These are phyloP conservation scores for Morus bassanus DNA, from an alignment of 2,797 vertebrate genomes.

Conservation along the genomic window DNA sequence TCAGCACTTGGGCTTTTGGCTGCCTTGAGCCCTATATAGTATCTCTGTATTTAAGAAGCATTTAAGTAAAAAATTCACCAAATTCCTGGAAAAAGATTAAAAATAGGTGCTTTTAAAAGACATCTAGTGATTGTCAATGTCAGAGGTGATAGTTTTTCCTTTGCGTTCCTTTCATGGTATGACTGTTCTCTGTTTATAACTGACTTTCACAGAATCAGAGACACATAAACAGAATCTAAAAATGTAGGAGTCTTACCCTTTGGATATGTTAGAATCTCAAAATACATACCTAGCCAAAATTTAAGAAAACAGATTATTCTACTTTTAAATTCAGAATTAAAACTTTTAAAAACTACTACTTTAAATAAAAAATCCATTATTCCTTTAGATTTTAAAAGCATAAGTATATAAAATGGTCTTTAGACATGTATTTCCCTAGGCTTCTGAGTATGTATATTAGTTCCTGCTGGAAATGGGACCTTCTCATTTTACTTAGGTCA, in stretches of 20 bases:
- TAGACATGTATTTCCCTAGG: not conserved
- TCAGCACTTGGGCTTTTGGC: not conserved
- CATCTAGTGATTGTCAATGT: not conserved
- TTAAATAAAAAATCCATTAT: not conserved
- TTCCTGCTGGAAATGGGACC: not conserved
- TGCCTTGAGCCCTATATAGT: not conserved
- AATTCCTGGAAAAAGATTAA: not conserved
- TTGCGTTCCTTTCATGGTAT: not conserved
- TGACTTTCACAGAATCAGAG: not conserved
- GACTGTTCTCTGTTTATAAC: not conserved
- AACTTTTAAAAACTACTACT: fast-evolving
- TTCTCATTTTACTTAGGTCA: not conserved
- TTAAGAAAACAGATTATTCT: not conserved
- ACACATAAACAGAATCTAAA: not conserved
- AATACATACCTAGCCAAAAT: not conserved
- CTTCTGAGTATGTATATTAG: not conserved
- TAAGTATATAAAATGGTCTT: not conserved
- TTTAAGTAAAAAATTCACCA: not conserved
- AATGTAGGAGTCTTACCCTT: not conserved
- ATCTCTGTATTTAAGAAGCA: not conserved
- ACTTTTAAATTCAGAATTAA: not conserved
- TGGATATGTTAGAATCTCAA: not conserved
- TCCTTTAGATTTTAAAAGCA: not conserved
- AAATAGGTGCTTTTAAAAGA: not conserved
- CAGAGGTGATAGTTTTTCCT: not conserved